Conservation (phyloP, 2,113 vertebrate species). For the Amblyopsis rosae region DNA sequence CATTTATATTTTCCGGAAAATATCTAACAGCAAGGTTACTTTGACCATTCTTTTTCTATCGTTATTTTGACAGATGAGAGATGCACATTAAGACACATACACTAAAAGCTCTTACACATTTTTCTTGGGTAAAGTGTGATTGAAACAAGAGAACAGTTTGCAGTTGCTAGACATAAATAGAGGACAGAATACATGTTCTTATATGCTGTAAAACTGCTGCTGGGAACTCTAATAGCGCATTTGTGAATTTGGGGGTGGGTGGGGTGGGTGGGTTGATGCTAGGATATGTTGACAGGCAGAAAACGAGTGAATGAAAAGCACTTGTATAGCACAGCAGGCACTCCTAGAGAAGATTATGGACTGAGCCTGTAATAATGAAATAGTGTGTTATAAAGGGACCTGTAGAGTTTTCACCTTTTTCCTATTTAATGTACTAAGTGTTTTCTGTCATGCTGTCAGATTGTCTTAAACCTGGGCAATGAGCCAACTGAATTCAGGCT, state of each 20-base stretch:
- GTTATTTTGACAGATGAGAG: too few relatives aligned
- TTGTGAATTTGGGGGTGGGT: slow-evolving; percentile 28
- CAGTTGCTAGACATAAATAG: slow-evolving; percentile 10
- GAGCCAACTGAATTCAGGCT: slow-evolving; percentile 36
- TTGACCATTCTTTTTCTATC: too few relatives aligned
- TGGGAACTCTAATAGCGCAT: slow-evolving; percentile 22
- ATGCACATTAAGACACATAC: too few relatives aligned
- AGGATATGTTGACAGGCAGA: slow-evolving; percentile 17
- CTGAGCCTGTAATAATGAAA: slow-evolving; percentile 63
- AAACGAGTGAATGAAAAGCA: slow-evolving; percentile 40
- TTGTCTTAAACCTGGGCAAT: slow-evolving; percentile 20
- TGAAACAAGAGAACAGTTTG: neutral
- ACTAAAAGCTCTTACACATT: too few relatives aligned
- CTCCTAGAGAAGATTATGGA: slow-evolving; percentile 51
- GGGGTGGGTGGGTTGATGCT: slow-evolving; percentile 35
- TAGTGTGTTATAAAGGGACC: slow-evolving; percentile 20
- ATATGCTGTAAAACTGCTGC: slow-evolving; percentile 17
- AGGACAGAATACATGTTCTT: neutral
- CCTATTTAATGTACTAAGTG: slow-evolving; percentile 22
- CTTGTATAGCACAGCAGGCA: slow-evolving; percentile 51
- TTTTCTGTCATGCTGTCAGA: slow-evolving; percentile 14
- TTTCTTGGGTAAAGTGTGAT: neutral
- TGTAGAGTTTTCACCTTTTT: slow-evolving; percentile 41
- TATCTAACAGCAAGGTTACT: too few relatives aligned
- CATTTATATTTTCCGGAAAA: too few relatives aligned